phyloP scores from a whole-genome alignment of 2,797 vertebrate genomes.

The Rhincodon typus region DNA sequence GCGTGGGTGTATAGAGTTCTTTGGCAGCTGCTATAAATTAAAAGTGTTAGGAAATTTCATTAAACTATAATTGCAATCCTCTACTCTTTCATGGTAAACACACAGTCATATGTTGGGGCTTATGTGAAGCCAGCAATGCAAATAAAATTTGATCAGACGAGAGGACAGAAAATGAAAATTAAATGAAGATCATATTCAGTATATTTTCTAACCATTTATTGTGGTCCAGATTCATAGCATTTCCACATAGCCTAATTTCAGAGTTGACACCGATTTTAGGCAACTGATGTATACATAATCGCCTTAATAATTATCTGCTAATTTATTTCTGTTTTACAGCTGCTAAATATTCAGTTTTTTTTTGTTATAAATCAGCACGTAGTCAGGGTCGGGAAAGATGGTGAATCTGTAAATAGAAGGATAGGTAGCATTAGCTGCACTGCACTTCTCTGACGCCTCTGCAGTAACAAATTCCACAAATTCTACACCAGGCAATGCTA shows the following conservation, averaged over 20 bases:
- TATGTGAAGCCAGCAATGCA: background rate
- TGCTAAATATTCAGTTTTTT: constrained; percentile 25
- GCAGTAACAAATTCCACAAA: no score
- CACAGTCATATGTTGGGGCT: constrained; percentile 19
- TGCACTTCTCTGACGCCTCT: background rate
- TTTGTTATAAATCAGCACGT: background rate
- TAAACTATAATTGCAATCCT: constrained; percentile 30
- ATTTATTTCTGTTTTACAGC: background rate
- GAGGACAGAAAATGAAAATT: background rate
- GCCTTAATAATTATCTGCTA: constrained; percentile 12
- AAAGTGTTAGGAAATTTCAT: constrained; percentile 36
- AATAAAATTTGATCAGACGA: background rate
- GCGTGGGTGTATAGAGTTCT: constrained; percentile 32
- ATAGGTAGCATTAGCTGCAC: background rate
- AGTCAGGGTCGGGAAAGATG: background rate
- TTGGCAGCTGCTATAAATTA: constrained; percentile 35
- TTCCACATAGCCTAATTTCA: background rate
- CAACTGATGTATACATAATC: background rate
- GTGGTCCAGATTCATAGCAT: background rate
- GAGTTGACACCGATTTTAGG: background rate
- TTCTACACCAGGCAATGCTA: no score
- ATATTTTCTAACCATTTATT: background rate
- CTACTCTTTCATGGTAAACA: constrained; percentile 5
- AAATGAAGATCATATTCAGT: background rate
- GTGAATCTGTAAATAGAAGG: background rate